Evolutionary conservation across 2,888 invertebrate species (phyloP).

Genomic region (Caradrina kadenii): DNA sequence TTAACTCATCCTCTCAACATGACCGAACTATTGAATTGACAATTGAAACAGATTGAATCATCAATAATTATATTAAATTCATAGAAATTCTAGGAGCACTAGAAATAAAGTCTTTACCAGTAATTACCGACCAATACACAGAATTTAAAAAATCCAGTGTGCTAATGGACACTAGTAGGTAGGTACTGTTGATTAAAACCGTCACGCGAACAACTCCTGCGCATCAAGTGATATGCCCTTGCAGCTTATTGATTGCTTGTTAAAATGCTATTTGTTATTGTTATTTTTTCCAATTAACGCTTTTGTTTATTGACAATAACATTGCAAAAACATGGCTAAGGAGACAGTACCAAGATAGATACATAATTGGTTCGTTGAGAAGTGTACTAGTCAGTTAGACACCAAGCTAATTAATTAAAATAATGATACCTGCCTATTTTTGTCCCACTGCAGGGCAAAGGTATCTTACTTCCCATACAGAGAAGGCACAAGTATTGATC

Average conservation of each 20-base stretch:
- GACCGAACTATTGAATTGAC: no score
- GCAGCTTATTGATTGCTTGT: slow-evolving; percentile 55
- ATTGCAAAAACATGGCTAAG: neutral
- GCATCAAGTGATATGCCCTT: slow-evolving; percentile 56
- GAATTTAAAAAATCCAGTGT: slow-evolving; percentile 36
- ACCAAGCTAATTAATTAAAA: no score
- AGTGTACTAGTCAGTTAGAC: no score
- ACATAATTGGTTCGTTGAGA: neutral
- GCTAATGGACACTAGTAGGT: slow-evolving; percentile 4
- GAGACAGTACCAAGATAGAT: neutral
- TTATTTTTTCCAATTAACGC: slow-evolving; percentile 14
- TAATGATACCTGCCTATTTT: no score
- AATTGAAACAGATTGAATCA: neutral
- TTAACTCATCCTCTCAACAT: no score
- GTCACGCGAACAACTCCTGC: slow-evolving; percentile 57
- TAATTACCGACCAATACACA: slow-evolving; percentile 28
- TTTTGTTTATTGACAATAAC: slow-evolving; percentile 16
- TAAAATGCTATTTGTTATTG: slow-evolving; percentile 54
- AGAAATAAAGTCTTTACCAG: slow-evolving; percentile 2
- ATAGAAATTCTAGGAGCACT: neutral
- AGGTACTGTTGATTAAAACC: slow-evolving; percentile 31
- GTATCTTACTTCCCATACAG: no score
- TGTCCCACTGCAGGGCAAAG: no score
- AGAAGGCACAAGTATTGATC: no score
- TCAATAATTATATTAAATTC: neutral